Conservation (phyloP, 1,140 invertebrate species). For the Caenorhabditis elegans region WBcel235 BX284605.5:14468501-14469000, state of each 20-base stretch:
- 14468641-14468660: conserved; percentile 21
- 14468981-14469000: too few species aligned
- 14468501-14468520: too few species aligned
- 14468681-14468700: conserved; percentile 21
- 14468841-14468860: background rate
- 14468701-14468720: conserved; percentile 24
- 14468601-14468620: conserved; percentile 30
- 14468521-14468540: too few species aligned
- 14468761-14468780: background rate
- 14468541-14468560: too few species aligned
- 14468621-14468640: conserved; percentile 32
- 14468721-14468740: conserved; percentile 22
- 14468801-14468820: background rate
- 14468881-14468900: too few species aligned
- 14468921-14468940: too few species aligned
- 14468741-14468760: background rate
- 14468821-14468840: background rate
- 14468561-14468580: conserved; percentile 20
- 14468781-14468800: background rate
- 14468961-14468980: too few species aligned
- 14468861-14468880: background rate
- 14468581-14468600: conserved; percentile 20
- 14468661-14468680: conserved; percentile 24
- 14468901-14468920: too few species aligned
- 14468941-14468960: too few species aligned